A percentile compares a stretch with the other conserved stretches of the same genome.
Conservation (phyloP, 2,888 invertebrate genomes). For the Orthonevra nobilis region DNA sequence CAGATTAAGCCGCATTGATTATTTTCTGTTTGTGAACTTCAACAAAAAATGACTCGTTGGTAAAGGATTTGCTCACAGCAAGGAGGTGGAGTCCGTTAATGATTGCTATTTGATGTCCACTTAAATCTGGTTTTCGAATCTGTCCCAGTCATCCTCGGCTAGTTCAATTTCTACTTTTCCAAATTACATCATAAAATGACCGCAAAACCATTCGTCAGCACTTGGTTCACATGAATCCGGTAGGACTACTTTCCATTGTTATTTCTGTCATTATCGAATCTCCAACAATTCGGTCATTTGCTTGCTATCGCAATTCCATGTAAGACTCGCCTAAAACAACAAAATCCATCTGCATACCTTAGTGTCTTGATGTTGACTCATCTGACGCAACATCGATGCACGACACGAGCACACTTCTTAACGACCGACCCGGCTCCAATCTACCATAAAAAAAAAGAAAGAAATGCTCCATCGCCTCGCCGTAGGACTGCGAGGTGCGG, state of each 20-base stretch:
- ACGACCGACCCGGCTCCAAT: neutral
- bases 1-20: no score
- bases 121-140: no score
- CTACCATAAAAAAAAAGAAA: no score
- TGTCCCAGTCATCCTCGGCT: no score
- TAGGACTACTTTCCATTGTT: conserved; percentile 61
- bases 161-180: neutral
- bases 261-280: conserved; percentile 44
- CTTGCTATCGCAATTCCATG: conserved; percentile 52
- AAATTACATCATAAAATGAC: no score
- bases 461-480: neutral
- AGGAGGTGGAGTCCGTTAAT: no score
- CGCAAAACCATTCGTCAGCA: conserved; percentile 12
- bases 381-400: conserved; percentile 50
- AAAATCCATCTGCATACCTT: conserved; percentile 26
- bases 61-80: no score
- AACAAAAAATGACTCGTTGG: no score
- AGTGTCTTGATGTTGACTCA: conserved; percentile 37
- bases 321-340: conserved; percentile 14
- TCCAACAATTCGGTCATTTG: conserved; percentile 53
- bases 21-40: no score
- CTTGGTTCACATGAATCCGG: conserved; percentile 34
- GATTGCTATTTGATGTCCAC: no score
- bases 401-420: conserved; percentile 12
- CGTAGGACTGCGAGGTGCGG: conserved; percentile 26